Evolutionary conservation across 1,140 invertebrate species (phyloP).

Genomic region (Papilio aristodemus): DNA sequence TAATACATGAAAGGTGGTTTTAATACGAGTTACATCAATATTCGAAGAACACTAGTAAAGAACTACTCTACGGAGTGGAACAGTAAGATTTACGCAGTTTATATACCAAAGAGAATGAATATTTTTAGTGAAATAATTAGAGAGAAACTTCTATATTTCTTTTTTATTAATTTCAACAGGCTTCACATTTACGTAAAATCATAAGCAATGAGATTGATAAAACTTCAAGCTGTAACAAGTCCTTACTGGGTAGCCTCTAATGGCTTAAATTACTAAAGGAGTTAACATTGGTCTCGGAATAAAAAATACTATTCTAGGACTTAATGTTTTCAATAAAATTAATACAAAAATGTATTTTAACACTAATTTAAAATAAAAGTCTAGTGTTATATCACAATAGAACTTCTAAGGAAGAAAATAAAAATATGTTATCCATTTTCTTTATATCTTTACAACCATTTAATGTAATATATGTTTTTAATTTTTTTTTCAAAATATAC

Average conservation of each 20-base stretch:
- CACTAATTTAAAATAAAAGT: no score
- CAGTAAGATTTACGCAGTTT: conserved; percentile 1
- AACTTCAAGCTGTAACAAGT: neutral
- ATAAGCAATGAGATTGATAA: conserved; percentile 12
- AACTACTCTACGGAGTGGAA: conserved; percentile 26
- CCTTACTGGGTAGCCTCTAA: neutral
- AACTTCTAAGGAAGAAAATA: neutral
- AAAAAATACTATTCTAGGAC: no score
- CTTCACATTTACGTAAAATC: neutral
- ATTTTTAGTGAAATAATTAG: neutral
- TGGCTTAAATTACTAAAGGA: neutral
- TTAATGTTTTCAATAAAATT: no score
- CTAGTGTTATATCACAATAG: no score
- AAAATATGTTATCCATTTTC: neutral
- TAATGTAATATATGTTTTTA: neutral
- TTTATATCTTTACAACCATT: neutral
- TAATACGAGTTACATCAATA: conserved; percentile 26
- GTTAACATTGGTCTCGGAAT: neutral
- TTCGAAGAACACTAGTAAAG: conserved; percentile 21
- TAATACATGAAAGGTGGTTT: conserved; percentile 6
- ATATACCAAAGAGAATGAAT: neutral
- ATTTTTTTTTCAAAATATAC: neutral
- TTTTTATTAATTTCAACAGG: neutral
- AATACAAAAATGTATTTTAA: no score
- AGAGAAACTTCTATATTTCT: neutral